phyloP scores from a whole-genome alignment of 2,888 invertebrate genomes.

The Euclidia mi region DNA sequence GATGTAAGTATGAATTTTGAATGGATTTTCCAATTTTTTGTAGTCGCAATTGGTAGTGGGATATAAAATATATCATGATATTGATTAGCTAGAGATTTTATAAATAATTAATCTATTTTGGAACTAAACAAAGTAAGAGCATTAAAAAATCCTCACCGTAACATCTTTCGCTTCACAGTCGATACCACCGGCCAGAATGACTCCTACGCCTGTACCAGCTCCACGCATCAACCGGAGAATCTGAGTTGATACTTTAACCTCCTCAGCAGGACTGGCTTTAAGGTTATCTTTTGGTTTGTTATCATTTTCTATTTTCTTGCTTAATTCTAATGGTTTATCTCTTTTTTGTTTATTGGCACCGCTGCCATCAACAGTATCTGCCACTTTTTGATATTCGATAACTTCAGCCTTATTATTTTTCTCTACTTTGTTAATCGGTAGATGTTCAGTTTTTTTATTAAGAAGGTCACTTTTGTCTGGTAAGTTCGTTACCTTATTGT shows the following conservation, averaged over 20 bases:
- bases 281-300: slow-evolving; percentile 55
- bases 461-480: slow-evolving; percentile 59
- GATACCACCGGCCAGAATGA: slow-evolving; percentile 96
- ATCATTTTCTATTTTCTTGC: slow-evolving; percentile 49
- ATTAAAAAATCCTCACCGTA: slow-evolving; percentile 90
- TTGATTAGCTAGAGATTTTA: no score
- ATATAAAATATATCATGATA: no score
- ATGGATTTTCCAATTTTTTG: no score
- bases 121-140: not conserved
- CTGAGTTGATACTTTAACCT: slow-evolving; percentile 68
- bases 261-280: slow-evolving; percentile 55
- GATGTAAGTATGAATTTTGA: no score
- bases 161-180: slow-evolving; percentile 98
- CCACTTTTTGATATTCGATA: slow-evolving; percentile 51
- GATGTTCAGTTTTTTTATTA: slow-evolving; percentile 55
- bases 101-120: no score
- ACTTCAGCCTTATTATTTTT: slow-evolving; percentile 56
- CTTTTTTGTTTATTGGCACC: slow-evolving; percentile 34
- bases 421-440: slow-evolving; percentile 53
- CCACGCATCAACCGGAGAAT: slow-evolving; percentile 78
- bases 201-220: slow-evolving; percentile 93
- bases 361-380: slow-evolving; percentile 31
- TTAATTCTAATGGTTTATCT: slow-evolving; percentile 51
- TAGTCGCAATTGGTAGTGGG: no score
- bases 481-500: slow-evolving; percentile 49